A percentile compares a stretch with the other conserved stretches of the same genome.
phyloP scores from a whole-genome alignment of 2,113 vertebrate genomes.

The Cyphomyrus plagiostoma region DNA sequence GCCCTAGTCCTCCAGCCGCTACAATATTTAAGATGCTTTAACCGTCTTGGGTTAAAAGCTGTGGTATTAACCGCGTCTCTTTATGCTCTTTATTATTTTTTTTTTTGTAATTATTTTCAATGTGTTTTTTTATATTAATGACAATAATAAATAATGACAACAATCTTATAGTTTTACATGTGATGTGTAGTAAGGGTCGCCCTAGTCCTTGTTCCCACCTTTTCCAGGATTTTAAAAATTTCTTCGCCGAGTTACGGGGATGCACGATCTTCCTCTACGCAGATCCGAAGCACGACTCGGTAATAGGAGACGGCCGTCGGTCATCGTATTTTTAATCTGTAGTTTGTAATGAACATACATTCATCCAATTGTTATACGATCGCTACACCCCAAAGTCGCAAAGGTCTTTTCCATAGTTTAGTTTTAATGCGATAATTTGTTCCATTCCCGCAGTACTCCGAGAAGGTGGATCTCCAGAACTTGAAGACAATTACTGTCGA shows the following conservation, averaged over 20 bases:
- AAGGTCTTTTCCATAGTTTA: neutral
- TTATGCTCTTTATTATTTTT: neutral
- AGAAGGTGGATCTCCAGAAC: slow-evolving; percentile 46
- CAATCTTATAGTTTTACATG: neutral
- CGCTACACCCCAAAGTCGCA: neutral
- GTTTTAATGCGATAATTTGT: neutral
- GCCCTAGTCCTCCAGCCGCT: too few species aligned
- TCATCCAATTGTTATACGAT: neutral
- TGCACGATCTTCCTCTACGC: slow-evolving; percentile 49
- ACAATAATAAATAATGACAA: neutral
- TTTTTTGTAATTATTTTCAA: too few species aligned
- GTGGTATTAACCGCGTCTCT: neutral
- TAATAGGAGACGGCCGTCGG: slow-evolving; percentile 33
- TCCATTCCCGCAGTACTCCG: slow-evolving; percentile 42
- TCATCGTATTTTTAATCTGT: neutral
- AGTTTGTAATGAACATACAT: neutral
- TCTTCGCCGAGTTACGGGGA: slow-evolving; percentile 51
- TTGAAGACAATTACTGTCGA: slow-evolving; percentile 39
- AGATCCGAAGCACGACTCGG: slow-evolving; percentile 42
- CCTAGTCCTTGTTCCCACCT: neutral
- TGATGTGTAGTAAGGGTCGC: neutral
- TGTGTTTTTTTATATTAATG: neutral
- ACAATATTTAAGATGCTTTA: neutral
- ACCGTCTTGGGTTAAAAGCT: neutral
- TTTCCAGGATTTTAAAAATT: slow-evolving; percentile 46